These are phyloP conservation scores for Choristoneura rosaceana DNA, from an alignment of 2,888 invertebrate species.

Conservation along the genomic window DNA sequence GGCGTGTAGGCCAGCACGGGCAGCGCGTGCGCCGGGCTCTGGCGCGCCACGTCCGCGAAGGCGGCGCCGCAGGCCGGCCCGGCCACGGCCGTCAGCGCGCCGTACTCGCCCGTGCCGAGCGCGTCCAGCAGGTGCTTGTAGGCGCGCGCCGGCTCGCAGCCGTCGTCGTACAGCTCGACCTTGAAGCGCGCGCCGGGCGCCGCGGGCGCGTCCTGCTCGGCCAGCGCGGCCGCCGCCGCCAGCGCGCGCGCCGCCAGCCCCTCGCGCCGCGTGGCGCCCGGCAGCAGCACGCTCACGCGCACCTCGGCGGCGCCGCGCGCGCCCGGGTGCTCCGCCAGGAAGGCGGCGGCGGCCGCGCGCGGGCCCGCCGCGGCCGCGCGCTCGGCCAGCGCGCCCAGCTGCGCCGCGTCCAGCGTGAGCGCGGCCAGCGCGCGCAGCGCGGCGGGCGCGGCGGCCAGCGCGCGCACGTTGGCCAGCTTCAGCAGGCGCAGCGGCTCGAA, in stretches of 20 bases:
- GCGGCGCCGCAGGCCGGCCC: slow-evolving; percentile 74
- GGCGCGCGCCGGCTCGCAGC: slow-evolving; percentile 66
- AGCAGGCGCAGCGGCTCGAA: slow-evolving; percentile 71
- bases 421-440: slow-evolving; percentile 61
- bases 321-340: too few species aligned
- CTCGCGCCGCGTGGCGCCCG: slow-evolving; percentile 49
- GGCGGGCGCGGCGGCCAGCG: slow-evolving; percentile 59
- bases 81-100: slow-evolving; percentile 65
- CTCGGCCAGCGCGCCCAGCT: slow-evolving; percentile 54
- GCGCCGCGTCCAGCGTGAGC: slow-evolving; percentile 53
- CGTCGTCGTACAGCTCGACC: slow-evolving; percentile 65
- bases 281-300: slow-evolving; percentile 53
- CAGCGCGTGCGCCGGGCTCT: slow-evolving; percentile 62
- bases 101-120: slow-evolving; percentile 65
- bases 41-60: slow-evolving; percentile 69
- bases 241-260: slow-evolving; percentile 59
- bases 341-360: background rate
- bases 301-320: slow-evolving; percentile 45
- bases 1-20: slow-evolving; percentile 70
- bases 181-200: slow-evolving; percentile 53
- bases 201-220: slow-evolving; percentile 48
- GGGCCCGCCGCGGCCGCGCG: slow-evolving; percentile 52
- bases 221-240: slow-evolving; percentile 66
- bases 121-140: slow-evolving; percentile 69
- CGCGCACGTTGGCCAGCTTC: slow-evolving; percentile 65